Evolutionary conservation across 1,140 invertebrate species (phyloP).

Genomic region (Trachelipus rathkii): DNA sequence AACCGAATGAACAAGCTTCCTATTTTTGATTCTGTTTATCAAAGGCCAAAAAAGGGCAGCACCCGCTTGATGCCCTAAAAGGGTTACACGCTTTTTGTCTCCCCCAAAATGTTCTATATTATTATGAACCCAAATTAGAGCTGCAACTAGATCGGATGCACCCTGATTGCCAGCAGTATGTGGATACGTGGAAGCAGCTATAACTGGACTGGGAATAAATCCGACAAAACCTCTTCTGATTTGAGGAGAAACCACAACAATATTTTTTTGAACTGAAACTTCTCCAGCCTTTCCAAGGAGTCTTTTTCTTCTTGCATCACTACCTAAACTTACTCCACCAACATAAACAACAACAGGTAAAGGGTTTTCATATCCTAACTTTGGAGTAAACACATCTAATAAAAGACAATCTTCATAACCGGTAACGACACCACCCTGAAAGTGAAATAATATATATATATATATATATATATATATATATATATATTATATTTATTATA

Average conservation of each 20-base stretch:
- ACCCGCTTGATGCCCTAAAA: slow-evolving; percentile 74
- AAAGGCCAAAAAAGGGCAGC: slow-evolving; percentile 71
- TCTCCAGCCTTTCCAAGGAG: neutral
- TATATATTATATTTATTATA: neutral
- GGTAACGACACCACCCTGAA: neutral
- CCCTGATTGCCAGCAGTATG: slow-evolving; percentile 80
- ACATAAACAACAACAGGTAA: slow-evolving; percentile 30
- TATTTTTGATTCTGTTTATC: slow-evolving; percentile 55
- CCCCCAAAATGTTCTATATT: slow-evolving; percentile 75
- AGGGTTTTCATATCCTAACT: slow-evolving; percentile 28
- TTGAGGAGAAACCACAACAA: slow-evolving; percentile 77
- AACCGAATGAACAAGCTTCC: slow-evolving; percentile 43
- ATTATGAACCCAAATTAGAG: slow-evolving; percentile 73
- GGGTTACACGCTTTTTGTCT: slow-evolving; percentile 64
- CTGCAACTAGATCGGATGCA: slow-evolving; percentile 70
- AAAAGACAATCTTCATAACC: slow-evolving; percentile 17
- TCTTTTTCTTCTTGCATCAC: neutral
- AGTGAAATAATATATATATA: neutral
- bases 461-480: slow-evolving; percentile 12
- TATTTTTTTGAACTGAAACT: slow-evolving; percentile 45
- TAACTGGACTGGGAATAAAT: slow-evolving; percentile 66
- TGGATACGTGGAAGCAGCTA: slow-evolving; percentile 65
- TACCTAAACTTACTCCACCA: slow-evolving; percentile 11
- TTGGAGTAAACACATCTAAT: slow-evolving; percentile 25
- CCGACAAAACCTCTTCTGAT: slow-evolving; percentile 70